phyloP scores from a whole-genome alignment of 2,888 invertebrate species.

The Hartigia nigra region DNA sequence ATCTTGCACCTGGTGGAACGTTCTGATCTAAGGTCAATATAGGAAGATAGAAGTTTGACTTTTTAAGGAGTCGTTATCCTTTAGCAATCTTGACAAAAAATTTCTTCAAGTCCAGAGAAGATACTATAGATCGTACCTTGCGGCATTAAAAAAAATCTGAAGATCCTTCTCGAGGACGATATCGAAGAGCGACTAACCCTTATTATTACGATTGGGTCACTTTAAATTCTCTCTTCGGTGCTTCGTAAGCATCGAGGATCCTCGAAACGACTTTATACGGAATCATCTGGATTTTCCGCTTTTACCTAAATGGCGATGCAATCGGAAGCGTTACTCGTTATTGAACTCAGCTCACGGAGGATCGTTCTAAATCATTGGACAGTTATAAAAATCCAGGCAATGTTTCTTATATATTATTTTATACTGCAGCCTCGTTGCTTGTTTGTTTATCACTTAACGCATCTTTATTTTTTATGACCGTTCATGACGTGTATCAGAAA shows the following conservation, averaged over 20 bases:
- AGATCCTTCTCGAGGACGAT: neutral
- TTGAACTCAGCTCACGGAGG: neutral
- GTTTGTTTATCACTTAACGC: neutral
- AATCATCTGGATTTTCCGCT: neutral
- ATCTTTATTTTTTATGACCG: neutral
- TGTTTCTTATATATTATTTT: neutral
- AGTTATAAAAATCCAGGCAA: neutral
- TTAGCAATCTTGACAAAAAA: neutral
- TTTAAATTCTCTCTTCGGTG: neutral
- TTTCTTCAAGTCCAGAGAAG: neutral
- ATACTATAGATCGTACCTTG: neutral
- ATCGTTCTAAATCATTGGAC: neutral
- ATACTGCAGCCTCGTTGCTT: neutral
- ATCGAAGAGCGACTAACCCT: neutral
- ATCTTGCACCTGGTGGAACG: neutral
- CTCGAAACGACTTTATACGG: neutral
- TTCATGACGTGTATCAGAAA: neutral
- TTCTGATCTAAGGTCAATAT: neutral
- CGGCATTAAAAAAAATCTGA: neutral
- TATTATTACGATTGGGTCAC: neutral
- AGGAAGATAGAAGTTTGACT: neutral
- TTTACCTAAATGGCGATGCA: neutral
- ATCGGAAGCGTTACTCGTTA: neutral
- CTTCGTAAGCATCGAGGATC: neutral
- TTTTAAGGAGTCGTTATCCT: neutral